Conservation (phyloP, 2,888 invertebrate species). For the Asteroscopus sphinx region DNA sequence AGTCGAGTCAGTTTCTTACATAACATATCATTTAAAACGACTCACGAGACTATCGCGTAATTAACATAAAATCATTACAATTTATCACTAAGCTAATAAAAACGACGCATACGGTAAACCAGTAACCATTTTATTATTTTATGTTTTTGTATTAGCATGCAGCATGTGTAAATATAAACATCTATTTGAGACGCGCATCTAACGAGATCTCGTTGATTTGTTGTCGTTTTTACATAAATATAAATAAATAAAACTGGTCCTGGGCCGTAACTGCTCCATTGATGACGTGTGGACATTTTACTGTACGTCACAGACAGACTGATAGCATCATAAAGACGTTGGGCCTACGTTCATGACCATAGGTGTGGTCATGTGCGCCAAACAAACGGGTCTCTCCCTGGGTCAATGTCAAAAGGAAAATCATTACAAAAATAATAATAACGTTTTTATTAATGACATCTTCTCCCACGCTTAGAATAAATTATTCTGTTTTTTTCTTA, state of each 20-base stretch:
- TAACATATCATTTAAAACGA: too few species aligned
- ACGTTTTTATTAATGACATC: neutral
- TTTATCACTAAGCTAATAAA: neutral
- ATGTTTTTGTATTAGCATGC: slow-evolving; percentile 22
- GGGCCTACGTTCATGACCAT: slow-evolving; percentile 9
- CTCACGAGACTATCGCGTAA: too few species aligned
- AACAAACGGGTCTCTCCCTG: slow-evolving; percentile 28
- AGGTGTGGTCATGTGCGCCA: slow-evolving; percentile 16
- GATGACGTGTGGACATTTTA: slow-evolving; percentile 33
- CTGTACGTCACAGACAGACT: slow-evolving; percentile 30
- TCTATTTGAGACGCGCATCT: slow-evolving; percentile 18
- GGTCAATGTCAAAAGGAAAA: slow-evolving; percentile 18
- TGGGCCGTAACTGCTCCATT: slow-evolving; percentile 22
- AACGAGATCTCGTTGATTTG: slow-evolving; percentile 20
- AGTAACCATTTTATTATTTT: slow-evolving; percentile 3
- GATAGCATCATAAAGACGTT: slow-evolving; percentile 12
- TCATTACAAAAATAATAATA: neutral
- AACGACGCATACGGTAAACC: slow-evolving; percentile 4
- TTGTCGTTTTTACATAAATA: slow-evolving; percentile 37
- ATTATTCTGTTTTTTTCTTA: too few species aligned
- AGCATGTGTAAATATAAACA: slow-evolving; percentile 23
- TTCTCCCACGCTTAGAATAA: slow-evolving; percentile 38
- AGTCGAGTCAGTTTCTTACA: too few species aligned
- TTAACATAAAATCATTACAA: slow-evolving; percentile 1
- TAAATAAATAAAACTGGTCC: slow-evolving; percentile 31